Conservation (phyloP, 1,140 invertebrate genomes). For the Hycleus cichorii region DNA sequence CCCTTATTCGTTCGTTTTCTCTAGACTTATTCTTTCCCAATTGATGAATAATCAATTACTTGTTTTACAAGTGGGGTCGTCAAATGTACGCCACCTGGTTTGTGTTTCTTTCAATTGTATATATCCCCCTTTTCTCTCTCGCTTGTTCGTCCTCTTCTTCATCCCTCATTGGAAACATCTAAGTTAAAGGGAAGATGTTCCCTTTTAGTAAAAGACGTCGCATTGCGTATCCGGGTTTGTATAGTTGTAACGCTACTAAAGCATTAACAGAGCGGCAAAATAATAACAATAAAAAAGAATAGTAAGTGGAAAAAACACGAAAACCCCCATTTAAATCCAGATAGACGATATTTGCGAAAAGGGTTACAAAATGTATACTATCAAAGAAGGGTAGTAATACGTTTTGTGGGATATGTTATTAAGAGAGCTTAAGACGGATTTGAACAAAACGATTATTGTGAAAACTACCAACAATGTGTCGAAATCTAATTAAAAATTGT, state of each 20-base stretch:
- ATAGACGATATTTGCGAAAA: conserved; percentile 8
- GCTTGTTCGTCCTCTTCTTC: conserved; percentile 15
- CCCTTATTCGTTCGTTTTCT: conserved; percentile 9
- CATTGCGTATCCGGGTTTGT: neutral
- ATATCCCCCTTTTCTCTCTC: no score
- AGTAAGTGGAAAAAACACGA: neutral
- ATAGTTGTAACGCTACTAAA: neutral
- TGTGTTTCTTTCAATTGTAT: conserved; percentile 31
- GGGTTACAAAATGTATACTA: conserved; percentile 5
- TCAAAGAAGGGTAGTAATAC: conserved; percentile 2
- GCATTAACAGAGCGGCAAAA: neutral
- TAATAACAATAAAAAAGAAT: neutral
- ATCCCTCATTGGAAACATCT: conserved; percentile 26
- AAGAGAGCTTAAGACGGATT: conserved; percentile 9
- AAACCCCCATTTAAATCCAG: conserved; percentile 5
- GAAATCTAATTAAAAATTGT: no score
- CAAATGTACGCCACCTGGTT: conserved; percentile 35
- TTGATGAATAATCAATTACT: conserved; percentile 40
- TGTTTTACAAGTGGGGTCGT: conserved; percentile 36
- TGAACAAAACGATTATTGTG: neutral
- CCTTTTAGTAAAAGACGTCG: neutral
- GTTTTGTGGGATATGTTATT: conserved; percentile 2
- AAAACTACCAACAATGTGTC: no score
- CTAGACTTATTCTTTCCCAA: conserved; percentile 34
- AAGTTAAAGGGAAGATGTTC: conserved; percentile 11